phyloP scores from a whole-genome alignment of 2,888 invertebrate species.

The Fragum sueziense region DNA sequence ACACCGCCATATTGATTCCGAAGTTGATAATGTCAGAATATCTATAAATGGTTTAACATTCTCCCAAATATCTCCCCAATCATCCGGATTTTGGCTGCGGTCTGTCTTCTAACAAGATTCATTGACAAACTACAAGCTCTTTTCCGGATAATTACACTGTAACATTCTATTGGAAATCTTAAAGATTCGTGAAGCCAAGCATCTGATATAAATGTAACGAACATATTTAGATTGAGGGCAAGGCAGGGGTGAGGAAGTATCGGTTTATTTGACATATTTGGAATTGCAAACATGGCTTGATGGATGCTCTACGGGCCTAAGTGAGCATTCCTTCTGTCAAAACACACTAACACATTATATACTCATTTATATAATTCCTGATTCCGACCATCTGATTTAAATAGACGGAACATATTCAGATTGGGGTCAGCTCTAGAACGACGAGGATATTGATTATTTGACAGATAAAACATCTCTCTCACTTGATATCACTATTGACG shows the following conservation, averaged over 20 bases:
- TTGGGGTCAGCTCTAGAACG: conserved; percentile 31
- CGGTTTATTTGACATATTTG: conserved; percentile 57
- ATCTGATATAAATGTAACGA: conserved; percentile 55
- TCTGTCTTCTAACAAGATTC: conserved; percentile 3
- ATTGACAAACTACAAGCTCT: conserved; percentile 22
- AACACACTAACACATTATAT: conserved; percentile 42
- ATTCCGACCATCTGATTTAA: conserved; percentile 45
- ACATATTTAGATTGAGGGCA: conserved; percentile 60
- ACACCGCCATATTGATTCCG: conserved; percentile 13
- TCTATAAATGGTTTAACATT: conserved; percentile 25
- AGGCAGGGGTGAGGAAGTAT: conserved; percentile 44
- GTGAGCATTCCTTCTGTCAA: conserved; percentile 47
- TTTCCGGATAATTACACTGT: conserved; percentile 22
- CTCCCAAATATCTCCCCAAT: conserved; percentile 10
- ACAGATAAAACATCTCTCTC: conserved; percentile 11
- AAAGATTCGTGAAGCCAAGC: conserved; percentile 52
- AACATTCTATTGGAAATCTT: conserved; percentile 52
- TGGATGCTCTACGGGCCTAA: conserved; percentile 37
- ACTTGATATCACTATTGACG: conserved; percentile 17
- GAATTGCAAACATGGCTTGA: conserved; percentile 54
- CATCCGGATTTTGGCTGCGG: conserved; percentile 8
- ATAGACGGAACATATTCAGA: conserved; percentile 46
- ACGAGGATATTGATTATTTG: conserved; percentile 24
- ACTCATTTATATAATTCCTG: conserved; percentile 49
- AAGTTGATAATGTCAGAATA: conserved; percentile 16